These are phyloP conservation scores for Gopherus flavomarginatus DNA, from an alignment of 2,113 vertebrate genomes.

Conservation along the genomic window DNA sequence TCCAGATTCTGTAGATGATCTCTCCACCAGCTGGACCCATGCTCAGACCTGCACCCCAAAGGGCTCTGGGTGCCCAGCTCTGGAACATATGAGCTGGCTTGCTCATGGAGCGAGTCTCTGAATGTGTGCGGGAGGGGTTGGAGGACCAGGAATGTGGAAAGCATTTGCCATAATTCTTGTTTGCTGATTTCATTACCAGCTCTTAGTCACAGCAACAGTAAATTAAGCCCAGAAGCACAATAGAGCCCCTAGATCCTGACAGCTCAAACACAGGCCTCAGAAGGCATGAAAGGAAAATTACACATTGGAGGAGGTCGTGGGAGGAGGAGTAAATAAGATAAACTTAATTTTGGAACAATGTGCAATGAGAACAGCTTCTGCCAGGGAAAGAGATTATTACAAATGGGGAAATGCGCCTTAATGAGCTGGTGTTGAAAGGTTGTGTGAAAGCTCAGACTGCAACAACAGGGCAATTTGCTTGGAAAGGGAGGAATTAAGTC, in stretches of 20 bases:
- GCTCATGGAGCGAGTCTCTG: neutral
- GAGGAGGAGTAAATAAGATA: neutral
- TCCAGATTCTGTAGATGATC: neutral
- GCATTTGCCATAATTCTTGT: neutral
- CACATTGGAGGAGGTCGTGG: neutral
- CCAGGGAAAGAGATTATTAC: neutral
- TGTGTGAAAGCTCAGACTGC: neutral
- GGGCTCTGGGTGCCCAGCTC: neutral
- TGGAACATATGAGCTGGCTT: neutral
- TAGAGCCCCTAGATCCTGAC: neutral
- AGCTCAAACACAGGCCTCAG: constrained; percentile 36
- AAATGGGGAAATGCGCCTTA: neutral
- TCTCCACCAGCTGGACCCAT: neutral
- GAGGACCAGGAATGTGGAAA: neutral
- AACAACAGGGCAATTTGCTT: neutral
- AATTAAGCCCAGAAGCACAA: neutral
- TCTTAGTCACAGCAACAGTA: constrained; percentile 11
- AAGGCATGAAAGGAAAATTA: neutral
- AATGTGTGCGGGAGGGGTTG: neutral
- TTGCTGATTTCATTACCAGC: constrained; percentile 1
- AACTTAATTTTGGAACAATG: constrained; percentile 15
- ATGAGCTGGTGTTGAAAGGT: neutral
- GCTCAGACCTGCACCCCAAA: neutral
- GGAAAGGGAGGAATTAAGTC: neutral
- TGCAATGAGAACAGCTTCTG: neutral